Base-by-base conservation (phyloP, 2,797 vertebrate genomes). In the Melanotaenia nigrans region DNA sequence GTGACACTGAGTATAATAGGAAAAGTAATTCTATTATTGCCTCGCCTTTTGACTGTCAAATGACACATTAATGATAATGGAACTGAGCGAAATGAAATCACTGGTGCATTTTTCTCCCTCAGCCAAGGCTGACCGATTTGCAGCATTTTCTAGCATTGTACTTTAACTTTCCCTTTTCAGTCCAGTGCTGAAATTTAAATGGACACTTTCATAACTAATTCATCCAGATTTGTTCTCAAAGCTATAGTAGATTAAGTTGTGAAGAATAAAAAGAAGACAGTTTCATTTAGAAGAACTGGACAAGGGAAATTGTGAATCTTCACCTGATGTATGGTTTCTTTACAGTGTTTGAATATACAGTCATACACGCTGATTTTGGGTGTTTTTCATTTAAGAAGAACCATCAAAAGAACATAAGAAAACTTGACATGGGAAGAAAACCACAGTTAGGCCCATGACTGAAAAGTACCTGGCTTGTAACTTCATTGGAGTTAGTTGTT, bases 191-290 rank as follows among this genome's bases (percentile, higher is more conserved):
- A 78, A 87, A 85, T 89, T 81, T 91, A 84, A 90, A 59, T 89
- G 85, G 86, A 85, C 75, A 78, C 61, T 77, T 80, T 86, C 83
- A 89, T 89, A 36, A 91, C 73, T 86, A 78, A 89, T 91, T 92
- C 82, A 89, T 89, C 72, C 81, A 81, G 80, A 83, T 86, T 66
- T 86, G 77, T 68, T 78, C 83, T 51, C 55, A 69, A 4, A 14
- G 11, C 12, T 38, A 18, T 61, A 36, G 36, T 25, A 54, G 57
- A 74, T 22, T 20, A 30, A 66, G 32, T 56, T 25, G 35, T 65
- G 12, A 24, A 70, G 12, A n/a, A 68, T 3, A 51, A 40, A 4
- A 68, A 73, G 54, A 62, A 51, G 32, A 24, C 56, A 75, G 35
- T 61, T 77, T 75, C 20, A 65, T 73, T 36, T 8, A 6, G n/a